These are phyloP conservation scores for Neodon shergylaensis DNA, from an alignment of 2,113 vertebrate species.

Conservation along the genomic window DNA sequence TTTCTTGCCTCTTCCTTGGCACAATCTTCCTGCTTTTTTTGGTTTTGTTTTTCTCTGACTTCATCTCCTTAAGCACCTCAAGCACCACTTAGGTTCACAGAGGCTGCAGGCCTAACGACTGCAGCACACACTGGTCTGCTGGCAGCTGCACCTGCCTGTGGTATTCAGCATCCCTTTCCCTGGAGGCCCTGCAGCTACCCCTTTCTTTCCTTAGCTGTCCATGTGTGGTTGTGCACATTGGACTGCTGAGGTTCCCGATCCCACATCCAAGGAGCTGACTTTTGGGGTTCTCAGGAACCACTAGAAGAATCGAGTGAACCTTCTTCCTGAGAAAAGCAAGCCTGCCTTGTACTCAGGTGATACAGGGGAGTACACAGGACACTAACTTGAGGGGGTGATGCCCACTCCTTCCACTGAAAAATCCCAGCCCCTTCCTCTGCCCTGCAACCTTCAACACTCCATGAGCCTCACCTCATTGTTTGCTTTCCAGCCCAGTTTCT, in stretches of 20 bases:
- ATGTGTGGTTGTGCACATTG: background rate
- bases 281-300: conserved; percentile 5
- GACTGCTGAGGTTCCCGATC: background rate
- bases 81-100: background rate
- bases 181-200: background rate
- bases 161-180: background rate
- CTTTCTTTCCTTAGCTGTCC: background rate
- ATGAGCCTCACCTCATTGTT: background rate
- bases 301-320: conserved; percentile 4
- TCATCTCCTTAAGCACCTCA: background rate
- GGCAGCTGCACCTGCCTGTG: background rate
- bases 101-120: background rate
- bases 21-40: background rate
- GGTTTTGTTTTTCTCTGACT: conserved; percentile 21
- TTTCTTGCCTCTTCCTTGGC: background rate
- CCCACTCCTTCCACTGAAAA: background rate
- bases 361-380: background rate
- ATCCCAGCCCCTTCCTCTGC: background rate
- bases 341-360: background rate
- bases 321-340: conserved; percentile 16
- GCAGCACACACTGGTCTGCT: background rate
- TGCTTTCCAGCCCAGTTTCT: background rate
- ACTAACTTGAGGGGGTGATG: background rate
- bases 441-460: background rate
- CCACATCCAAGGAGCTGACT: background rate